Evolutionary conservation across 92 coral and sea anemone species (phyloP).

Genomic region (Palythoa heliodiscus): DNA sequence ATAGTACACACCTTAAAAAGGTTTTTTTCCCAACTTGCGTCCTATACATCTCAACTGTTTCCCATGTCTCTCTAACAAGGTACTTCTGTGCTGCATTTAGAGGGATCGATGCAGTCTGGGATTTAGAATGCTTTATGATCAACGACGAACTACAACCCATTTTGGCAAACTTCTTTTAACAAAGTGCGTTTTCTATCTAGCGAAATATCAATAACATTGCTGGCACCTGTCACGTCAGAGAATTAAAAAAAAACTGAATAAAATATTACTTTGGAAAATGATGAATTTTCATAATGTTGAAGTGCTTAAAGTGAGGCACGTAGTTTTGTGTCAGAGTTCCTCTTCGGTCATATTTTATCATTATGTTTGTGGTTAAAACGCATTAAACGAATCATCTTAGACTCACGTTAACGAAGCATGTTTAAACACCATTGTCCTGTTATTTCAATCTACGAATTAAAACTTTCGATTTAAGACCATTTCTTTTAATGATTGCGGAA

Average conservation of each 20-base stretch:
- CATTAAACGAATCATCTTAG: not conserved
- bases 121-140: conserved; percentile 18
- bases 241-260: conserved; percentile 12
- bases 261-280: not conserved
- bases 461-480: not conserved
- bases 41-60: conserved; percentile 64
- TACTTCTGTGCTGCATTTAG: conserved; percentile 73
- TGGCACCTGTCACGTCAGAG: conserved; percentile 14
- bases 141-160: conserved; percentile 63
- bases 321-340: not conserved
- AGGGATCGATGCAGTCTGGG: conserved; percentile 13
- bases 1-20: conserved; percentile 60
- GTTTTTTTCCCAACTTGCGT: conserved; percentile 72
- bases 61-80: conserved; percentile 86
- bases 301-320: not conserved
- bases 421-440: not conserved
- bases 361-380: not conserved
- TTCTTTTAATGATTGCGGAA: not conserved
- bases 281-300: not conserved
- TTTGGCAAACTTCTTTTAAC: not conserved
- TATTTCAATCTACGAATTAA: conserved; percentile 1
- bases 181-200: not conserved
- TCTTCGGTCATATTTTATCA: no score
- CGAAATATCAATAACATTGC: not conserved
- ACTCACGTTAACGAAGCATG: not conserved